Base-by-base conservation (phyloP, 2,888 invertebrate genomes). In the Drosophila phalerata region DNA sequence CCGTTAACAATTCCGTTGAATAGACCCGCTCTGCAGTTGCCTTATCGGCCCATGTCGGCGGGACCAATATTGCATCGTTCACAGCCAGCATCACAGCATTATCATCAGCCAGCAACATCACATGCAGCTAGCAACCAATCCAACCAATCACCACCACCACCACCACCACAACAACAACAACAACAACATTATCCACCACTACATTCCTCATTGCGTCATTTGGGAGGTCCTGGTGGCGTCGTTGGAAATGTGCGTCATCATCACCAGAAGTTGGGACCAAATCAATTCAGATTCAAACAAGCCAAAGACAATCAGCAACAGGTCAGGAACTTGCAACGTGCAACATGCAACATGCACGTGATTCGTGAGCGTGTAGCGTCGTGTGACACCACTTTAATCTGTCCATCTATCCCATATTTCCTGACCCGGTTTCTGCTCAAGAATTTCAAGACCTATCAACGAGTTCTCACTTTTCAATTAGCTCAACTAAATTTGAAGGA, bases 1-100 rank as follows among this genome's bases (percentile, higher is more conserved):
- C 43, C 61, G 67, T 64, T 61, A 72, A 74, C 62, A 40, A 45
- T 57, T 8, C 62, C 60, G 68, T 53, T 63, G 75, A 70, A 69
- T 84, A 92, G 92, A 85, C 92, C 93, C 82, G 90, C 91, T 79
- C 90, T 90, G 57, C 92, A 92, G 88, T 88, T 93, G 82, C 93
- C 92, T 65, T 91, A 93, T 90, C 92, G 92, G 69, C 92, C 92
- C 76, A 88, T 92, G 90, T 92, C 92, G 81, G 93, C 93, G 79
- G 92, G 92, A 83, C 92, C 92, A 82, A 90, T 93, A 77, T 84
- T 93, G 70, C 92, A 92, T 92, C 92, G 92, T 68, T 90, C 92
- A 85, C 90, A 86, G 72, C 77, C 69, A 60, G 72, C 80, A 79
- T 71, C 79, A 66, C 78, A 67, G 48, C 67, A 82, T 88, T 88